Base-by-base conservation (phyloP, 1,140 invertebrate species). In the Neotoxoptera formosana region DNA sequence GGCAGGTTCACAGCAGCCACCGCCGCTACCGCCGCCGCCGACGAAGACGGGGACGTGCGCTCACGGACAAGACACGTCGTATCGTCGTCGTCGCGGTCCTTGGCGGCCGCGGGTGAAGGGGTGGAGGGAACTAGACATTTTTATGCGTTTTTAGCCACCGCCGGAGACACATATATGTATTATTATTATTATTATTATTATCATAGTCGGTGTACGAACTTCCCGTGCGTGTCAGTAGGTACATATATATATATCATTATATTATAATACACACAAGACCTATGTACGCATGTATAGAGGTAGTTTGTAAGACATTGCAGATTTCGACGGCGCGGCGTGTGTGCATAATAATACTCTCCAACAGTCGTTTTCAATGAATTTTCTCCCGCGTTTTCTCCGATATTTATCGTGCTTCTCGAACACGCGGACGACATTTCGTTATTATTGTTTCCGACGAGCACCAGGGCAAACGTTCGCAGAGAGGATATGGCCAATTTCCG, bases 1-100 rank as follows among this genome's bases (percentile, higher is more conserved):
- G 91, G 91, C 91, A 86, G 76, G 91, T 93, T 93, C 91, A 93
- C 41, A 92, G 48, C 83, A 86, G 41, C 84, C 36, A 86, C 83
- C 84, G 6, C 56, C 90, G 60, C 60, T 76, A 76, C 90, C 90
- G 48, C 45, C 53, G 53, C 60, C 30, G n/a, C 36, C 14, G 91
- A 92, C 60, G 67, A 92, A 45, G 67, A 83, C 47, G 60, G 60
- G 90, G 60, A 91, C 90, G 90, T 91, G 90, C 90, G 45, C 36
- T 91, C 90, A 83, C 90, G 23, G 67, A 91, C 41, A 81, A 91
- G 56, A 91, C 45, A 23, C 17, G 41, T 36, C 87, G 34, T 56
- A 53, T n/a, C n/a, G 4, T 48, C 48, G 51, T 56, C 56, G 90
- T 9, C 36, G 53, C 25, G 9, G 53, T 34, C 67, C 34, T 47